A percentile compares a stretch with the other conserved stretches of the same genome.
These are phyloP conservation scores for Centropyge bicolor DNA, from an alignment of 2,797 vertebrate species.

Conservation along the genomic window DNA sequence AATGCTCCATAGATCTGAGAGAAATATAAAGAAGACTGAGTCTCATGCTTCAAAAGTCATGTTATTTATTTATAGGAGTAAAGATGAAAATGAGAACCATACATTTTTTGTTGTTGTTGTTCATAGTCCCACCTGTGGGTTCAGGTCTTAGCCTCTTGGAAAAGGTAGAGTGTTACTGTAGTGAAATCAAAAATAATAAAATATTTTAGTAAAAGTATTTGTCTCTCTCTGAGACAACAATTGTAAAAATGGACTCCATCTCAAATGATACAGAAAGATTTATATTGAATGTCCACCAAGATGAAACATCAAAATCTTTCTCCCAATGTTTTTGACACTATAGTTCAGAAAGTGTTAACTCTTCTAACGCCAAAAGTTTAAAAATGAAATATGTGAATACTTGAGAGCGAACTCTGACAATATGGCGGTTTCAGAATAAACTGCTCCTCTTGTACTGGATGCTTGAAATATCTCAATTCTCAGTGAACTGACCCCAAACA, in stretches of 20 bases:
- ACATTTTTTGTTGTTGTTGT: not conserved
- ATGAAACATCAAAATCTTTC: not conserved
- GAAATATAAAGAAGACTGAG: not conserved
- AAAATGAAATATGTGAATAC: slow-evolving; percentile 1
- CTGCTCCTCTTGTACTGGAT: slow-evolving; percentile 17
- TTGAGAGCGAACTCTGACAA: slow-evolving; percentile 8
- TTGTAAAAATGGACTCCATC: not conserved
- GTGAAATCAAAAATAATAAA: not conserved
- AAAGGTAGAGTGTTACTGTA: not conserved
- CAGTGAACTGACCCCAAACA: slow-evolving; percentile 50
- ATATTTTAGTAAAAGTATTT: not conserved
- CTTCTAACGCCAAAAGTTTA: slow-evolving; percentile 1
- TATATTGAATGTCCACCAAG: not conserved
- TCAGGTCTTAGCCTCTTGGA: not conserved
- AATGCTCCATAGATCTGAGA: not conserved
- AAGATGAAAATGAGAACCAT: too few species aligned
- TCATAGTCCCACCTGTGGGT: not conserved
- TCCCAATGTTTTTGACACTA: not conserved
- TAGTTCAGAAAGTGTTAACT: not conserved
- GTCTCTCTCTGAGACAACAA: not conserved
- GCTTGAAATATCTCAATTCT: slow-evolving; percentile 31
- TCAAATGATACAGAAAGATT: not conserved
- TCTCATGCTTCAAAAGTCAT: too few species aligned
- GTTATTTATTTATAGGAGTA: too few species aligned
- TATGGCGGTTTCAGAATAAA: slow-evolving; percentile 33